phyloP scores from a whole-genome alignment of 2,888 invertebrate genomes.

The Acrobasis repandana region DNA sequence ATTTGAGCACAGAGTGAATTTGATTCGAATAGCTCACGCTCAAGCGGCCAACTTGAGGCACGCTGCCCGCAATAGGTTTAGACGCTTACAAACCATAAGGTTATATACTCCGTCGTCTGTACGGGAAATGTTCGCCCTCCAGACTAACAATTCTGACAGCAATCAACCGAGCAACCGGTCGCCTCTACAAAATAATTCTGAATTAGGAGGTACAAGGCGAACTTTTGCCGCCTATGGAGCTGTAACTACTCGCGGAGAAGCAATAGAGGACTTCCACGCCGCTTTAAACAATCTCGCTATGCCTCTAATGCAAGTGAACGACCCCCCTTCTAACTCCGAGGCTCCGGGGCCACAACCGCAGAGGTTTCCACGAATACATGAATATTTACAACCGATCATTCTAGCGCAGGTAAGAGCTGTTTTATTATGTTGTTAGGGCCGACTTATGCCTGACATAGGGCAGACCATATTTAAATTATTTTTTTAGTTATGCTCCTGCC shows the following conservation, averaged over 20 bases:
- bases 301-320: constrained; percentile 85
- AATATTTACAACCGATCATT: constrained; percentile 75
- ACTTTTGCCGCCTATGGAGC: constrained; percentile 51
- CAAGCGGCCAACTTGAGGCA: constrained; percentile 67
- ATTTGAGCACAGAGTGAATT: constrained; percentile 65
- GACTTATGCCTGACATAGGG: too few species aligned
- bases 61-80: constrained; percentile 64
- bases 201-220: constrained; percentile 39
- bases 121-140: constrained; percentile 68
- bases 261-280: constrained; percentile 52
- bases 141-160: constrained; percentile 47
- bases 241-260: constrained; percentile 46
- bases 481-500: not conserved
- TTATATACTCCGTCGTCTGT: constrained; percentile 72
- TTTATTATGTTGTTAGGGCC: too few species aligned
- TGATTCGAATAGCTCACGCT: constrained; percentile 70
- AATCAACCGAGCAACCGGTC: constrained; percentile 44
- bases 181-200: constrained; percentile 40
- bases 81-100: constrained; percentile 70
- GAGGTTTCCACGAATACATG: constrained; percentile 67
- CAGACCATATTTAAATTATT: not conserved
- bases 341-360: constrained; percentile 48
- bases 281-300: constrained; percentile 66
- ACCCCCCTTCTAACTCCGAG: constrained; percentile 62
- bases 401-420: constrained; percentile 66